Evolutionary conservation across 2,797 vertebrate genomes (phyloP), one percentile per base, ranked within the genome.

Genomic region (Manis pentadactyla): DNA sequence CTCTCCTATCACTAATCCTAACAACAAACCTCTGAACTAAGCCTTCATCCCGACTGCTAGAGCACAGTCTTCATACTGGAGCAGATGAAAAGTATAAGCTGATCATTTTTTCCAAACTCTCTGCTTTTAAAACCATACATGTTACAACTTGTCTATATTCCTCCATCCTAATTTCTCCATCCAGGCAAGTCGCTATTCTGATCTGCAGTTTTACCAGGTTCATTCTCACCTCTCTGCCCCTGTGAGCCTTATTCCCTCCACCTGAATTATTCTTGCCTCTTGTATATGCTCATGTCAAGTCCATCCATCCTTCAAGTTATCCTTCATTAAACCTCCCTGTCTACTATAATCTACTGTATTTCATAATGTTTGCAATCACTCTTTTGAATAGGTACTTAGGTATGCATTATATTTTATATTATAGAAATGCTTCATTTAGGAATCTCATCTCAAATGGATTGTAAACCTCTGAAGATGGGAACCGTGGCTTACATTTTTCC

Each of bases 381-480:
- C 5, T 73, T 93, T 55, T 86, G 27, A 94, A 31, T 75, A 79
- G 49, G 18, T 73, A 51, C 12, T 92, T 66, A 61, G 74, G 31
- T 83, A 78, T 2, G 57, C 75, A 61, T 94, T 94, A 85, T 68
- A 78, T 68, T 66, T 66, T 46, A 85, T 57, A 71, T 71, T 73
- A 79, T 51, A 95, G 27, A 90, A 92, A 92, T 81, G 12, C 25
- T 94, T 97, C 59, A 66, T 87, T 96, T 96, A 87, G 34, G 39
- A 85, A 87, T 87, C 66, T 77, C 55, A 46, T 75, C 64, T 87
- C 39, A 46, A 46, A 11, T 79, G 39, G 23, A 73, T 55, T 81
- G 3, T 89, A 90, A 92, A 82, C 21, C 23, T 81, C 42, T 79
- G 92, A 18, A 87, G 27, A 51, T 23, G 66, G 5, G 46, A 75